A percentile compares a stretch with the other conserved stretches of the same genome.
Evolutionary conservation across 2,797 vertebrate species (phyloP).

Genomic region (Gymnoscopelus microlampas): DNA sequence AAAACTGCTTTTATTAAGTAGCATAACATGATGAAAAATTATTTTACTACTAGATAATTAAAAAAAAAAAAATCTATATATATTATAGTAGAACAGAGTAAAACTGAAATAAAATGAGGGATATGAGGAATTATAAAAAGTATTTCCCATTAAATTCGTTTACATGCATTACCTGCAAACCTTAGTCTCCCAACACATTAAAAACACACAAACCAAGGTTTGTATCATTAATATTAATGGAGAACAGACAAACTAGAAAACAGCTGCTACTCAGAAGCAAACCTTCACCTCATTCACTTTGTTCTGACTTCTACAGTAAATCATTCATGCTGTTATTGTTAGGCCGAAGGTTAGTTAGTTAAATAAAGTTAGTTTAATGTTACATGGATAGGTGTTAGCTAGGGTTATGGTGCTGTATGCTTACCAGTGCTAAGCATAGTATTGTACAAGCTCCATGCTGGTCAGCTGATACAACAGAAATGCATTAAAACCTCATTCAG

Average conservation of each 20-base stretch:
- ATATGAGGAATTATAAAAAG: no score
- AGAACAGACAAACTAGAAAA: neutral
- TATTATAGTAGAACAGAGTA: no score
- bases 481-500: constrained; percentile 53
- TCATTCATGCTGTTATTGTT: neutral
- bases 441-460: constrained; percentile 62
- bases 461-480: constrained; percentile 26
- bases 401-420: constrained; percentile 41
- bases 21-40: no score
- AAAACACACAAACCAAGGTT: no score
- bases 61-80: no score
- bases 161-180: no score
- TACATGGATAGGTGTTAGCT: constrained; percentile 9
- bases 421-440: constrained; percentile 61
- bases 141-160: no score
- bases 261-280: constrained; percentile 15
- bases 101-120: no score
- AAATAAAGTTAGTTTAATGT: neutral
- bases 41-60: no score
- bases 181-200: no score
- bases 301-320: neutral
- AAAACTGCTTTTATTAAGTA: no score
- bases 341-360: constrained; percentile 6
- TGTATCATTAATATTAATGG: neutral
- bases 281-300: neutral